phyloP scores from a whole-genome alignment of 2,113 vertebrate genomes.

The Lagenorhynchus albirostris region DNA sequence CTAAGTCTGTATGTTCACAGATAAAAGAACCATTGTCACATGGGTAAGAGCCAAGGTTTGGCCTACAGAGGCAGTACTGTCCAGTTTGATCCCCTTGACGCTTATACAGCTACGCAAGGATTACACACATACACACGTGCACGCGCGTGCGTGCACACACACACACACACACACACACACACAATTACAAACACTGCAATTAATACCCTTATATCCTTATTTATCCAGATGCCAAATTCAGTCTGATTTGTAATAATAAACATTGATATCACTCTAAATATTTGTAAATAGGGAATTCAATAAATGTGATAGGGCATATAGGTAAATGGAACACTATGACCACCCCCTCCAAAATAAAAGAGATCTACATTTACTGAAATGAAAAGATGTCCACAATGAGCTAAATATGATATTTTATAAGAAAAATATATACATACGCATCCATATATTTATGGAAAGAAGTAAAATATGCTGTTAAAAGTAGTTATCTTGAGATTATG shows the following conservation, averaged over 20 bases:
- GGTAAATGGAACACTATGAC: not conserved
- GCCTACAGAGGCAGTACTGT: not conserved
- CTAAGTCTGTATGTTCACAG: not conserved
- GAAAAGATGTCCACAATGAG: not conserved
- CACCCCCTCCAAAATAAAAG: not conserved
- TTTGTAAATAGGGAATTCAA: not conserved
- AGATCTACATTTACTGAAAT: not conserved
- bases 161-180: not conserved
- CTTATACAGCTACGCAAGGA: not conserved
- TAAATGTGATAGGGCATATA: not conserved
- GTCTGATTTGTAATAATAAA: not conserved
- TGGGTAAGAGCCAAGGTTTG: not conserved
- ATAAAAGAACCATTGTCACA: not conserved
- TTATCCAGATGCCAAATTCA: not conserved
- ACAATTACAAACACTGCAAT: not conserved
- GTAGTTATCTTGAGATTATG: not conserved
- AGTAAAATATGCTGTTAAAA: not conserved
- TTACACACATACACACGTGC: not conserved
- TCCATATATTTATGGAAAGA: not conserved
- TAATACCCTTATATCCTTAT: not conserved
- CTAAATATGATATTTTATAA: not conserved
- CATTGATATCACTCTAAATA: not conserved
- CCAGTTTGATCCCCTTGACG: not conserved
- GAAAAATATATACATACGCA: not conserved
- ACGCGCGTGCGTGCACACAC: not conserved